Percentiles rank a stretch among this genome's conserved stretches.
phyloP scores from a whole-genome alignment of 1,140 invertebrate genomes.

The Sipha flava region DNA sequence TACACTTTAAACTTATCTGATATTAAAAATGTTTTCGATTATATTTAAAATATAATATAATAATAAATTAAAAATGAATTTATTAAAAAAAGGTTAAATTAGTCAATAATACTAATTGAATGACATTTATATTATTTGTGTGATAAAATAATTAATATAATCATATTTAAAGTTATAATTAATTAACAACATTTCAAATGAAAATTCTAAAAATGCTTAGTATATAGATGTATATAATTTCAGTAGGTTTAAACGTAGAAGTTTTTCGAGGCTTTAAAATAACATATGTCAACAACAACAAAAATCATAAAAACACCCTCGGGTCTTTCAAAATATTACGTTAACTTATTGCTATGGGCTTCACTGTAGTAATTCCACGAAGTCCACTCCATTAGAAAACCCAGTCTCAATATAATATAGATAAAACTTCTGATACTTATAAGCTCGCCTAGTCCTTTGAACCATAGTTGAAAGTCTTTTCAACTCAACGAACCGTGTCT shows the following conservation, averaged over 20 bases:
- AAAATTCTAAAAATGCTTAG: too few species aligned
- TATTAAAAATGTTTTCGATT: too few species aligned
- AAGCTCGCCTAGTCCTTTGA: not conserved
- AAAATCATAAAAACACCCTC: not conserved
- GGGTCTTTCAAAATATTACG: not conserved
- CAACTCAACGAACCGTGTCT: not conserved
- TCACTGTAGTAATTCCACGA: not conserved
- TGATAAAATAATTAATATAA: too few species aligned
- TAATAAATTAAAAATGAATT: too few species aligned
- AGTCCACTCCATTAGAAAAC: slow-evolving; percentile 4
- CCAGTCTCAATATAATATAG: not conserved
- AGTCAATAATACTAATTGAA: too few species aligned
- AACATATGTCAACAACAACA: not conserved
- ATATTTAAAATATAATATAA: too few species aligned
- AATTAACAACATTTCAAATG: too few species aligned
- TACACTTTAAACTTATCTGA: too few species aligned
- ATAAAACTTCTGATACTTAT: not conserved
- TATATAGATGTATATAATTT: too few species aligned
- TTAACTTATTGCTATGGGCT: not conserved
- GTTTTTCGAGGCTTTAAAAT: not conserved
- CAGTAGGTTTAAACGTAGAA: not conserved
- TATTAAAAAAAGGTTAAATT: too few species aligned
- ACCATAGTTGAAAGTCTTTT: not conserved
- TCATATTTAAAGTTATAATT: too few species aligned
- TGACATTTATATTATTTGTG: too few species aligned